phyloP scores from a whole-genome alignment of 1,140 invertebrate species.

The Aphidius gifuensis region DNA sequence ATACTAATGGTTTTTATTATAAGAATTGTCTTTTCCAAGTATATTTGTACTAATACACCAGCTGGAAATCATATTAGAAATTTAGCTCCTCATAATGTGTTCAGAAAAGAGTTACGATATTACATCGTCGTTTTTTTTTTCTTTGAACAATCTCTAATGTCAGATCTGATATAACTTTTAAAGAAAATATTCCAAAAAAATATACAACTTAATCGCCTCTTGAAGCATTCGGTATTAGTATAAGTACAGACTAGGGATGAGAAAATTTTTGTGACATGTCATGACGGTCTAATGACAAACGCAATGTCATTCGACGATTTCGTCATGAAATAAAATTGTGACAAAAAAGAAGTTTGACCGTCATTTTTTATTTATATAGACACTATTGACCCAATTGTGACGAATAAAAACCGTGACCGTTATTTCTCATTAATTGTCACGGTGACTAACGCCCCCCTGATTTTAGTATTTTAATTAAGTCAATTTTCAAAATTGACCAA shows the following conservation, averaged over 20 bases:
- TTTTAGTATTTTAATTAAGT: no score
- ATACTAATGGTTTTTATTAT: conserved; percentile 21
- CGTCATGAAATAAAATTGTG: no score
- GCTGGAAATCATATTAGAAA: conserved; percentile 21
- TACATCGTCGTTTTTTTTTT: conserved; percentile 13
- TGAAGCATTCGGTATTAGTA: conserved; percentile 22
- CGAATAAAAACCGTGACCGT: no score
- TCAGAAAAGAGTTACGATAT: conserved; percentile 16
- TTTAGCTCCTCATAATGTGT: conserved; percentile 24
- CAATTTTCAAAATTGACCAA: no score
- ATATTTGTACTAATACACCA: conserved; percentile 32
- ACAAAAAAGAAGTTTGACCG: no score
- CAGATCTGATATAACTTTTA: conserved; percentile 20
- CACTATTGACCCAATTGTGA: no score
- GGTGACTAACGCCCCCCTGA: no score
- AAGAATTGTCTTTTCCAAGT: conserved; percentile 22
- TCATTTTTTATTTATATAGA: no score
- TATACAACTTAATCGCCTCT: conserved; percentile 18
- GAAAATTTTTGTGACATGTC: no score
- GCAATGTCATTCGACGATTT: no score
- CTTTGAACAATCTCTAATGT: conserved; percentile 7
- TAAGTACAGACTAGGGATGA: conserved; percentile 28
- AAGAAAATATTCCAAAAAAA: conserved; percentile 1
- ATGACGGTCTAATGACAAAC: no score
- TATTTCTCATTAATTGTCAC: no score